Evolutionary conservation across 2,888 invertebrate species (phyloP).

Genomic region (Athalia rosae): DNA sequence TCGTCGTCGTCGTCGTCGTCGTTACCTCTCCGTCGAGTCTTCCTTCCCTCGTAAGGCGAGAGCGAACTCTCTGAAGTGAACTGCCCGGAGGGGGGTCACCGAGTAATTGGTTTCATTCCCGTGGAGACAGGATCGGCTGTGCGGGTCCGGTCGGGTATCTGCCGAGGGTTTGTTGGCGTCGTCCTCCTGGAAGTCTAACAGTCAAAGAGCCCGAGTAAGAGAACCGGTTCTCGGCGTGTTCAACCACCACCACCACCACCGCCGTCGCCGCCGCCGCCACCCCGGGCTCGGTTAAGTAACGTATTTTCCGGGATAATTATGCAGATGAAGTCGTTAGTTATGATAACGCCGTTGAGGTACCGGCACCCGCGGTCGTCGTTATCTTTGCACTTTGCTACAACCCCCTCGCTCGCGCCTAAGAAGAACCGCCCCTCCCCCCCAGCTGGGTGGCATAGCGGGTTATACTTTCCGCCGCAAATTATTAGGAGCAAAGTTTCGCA

Average conservation of each 20-base stretch:
- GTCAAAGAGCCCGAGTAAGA: no score
- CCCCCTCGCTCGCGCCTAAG: slow-evolving; percentile 11
- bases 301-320: slow-evolving; percentile 70
- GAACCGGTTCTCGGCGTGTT: slow-evolving; percentile 9
- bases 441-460: background rate
- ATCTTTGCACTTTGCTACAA: slow-evolving; percentile 55
- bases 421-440: background rate
- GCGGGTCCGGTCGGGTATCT: slow-evolving; percentile 53
- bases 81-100: slow-evolving; percentile 68
- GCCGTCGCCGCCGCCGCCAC: slow-evolving; percentile 4
- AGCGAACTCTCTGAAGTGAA: slow-evolving; percentile 52
- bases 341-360: slow-evolving; percentile 64
- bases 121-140: slow-evolving; percentile 67
- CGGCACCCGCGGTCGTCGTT: slow-evolving; percentile 53
- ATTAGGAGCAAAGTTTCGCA: background rate
- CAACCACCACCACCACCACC: slow-evolving; percentile 10
- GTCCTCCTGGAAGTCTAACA: background rate
- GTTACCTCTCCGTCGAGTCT: slow-evolving; percentile 47
- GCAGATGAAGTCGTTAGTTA: slow-evolving; percentile 70
- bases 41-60: slow-evolving; percentile 48
- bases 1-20: slow-evolving; percentile 41
- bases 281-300: slow-evolving; percentile 62
- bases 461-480: background rate
- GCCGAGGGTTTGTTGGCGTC: slow-evolving; percentile 7
- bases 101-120: slow-evolving; percentile 72